Base-by-base conservation (phyloP, 2,797 vertebrate genomes). In the Siniperca obscura region DNA sequence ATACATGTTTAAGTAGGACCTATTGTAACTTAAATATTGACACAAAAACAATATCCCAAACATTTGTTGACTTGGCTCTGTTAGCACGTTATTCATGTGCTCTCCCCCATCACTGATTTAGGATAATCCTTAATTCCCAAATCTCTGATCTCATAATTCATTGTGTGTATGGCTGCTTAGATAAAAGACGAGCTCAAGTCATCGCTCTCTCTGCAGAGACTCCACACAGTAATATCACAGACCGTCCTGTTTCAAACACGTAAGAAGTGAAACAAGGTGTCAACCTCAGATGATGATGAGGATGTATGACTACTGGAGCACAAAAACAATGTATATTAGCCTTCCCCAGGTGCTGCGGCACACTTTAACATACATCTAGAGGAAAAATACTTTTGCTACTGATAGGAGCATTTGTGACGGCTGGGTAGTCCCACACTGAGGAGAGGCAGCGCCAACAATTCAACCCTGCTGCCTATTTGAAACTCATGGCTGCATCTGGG, bases 401-500 rank as follows among this genome's bases (percentile, higher is more conserved):
- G 87, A 88, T 90, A 68, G 8, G 83, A 82, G 86, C 86, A 71
- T 91, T 90, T 78, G 91, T 78, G 76, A 91, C 34, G 86, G 89
- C 81, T 91, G 83, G 87, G 34, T 90, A 57, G 84, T 60, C 70
- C 55, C 86, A 90, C 74, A 52, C 71, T n/a, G 87, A 83, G 40
- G 74, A 85, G 65, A 68, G 85, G 75, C 77, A 73, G 78, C 38
- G 44, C 50, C 75, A 85, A 84, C 86, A 70, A 85, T 87, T 87
- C 81, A 78, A 70, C 78, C 59, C 12, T 17, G 75, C 69, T 73
- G 85, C 75, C 90, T 88, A 91, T 95, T 90, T 91, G 88, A 92
- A 91, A 89, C 88, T 89, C 88, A 86, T 83, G 90, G 80, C 87
- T 90, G 90, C 78, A 57, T 89, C 83, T 86, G 76, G 70, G 86